Evolutionary conservation across 2,888 invertebrate species (phyloP).

Genomic region (Pycnomerus fuliginosus): DNA sequence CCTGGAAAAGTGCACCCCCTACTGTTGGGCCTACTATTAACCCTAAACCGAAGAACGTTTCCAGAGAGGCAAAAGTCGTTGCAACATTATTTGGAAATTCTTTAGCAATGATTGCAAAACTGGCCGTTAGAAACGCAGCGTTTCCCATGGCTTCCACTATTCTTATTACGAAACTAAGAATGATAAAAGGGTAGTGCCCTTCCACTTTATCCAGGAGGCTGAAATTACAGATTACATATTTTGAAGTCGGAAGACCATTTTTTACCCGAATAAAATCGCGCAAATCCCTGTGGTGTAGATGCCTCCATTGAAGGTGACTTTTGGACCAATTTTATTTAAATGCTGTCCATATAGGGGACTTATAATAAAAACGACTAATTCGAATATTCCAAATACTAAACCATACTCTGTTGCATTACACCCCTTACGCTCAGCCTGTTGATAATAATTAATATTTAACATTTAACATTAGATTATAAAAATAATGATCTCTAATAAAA

Average conservation of each 20-base stretch:
- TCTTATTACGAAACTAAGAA: slow-evolving; percentile 74
- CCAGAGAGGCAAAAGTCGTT: slow-evolving; percentile 80
- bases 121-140: slow-evolving; percentile 82
- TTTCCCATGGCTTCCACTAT: slow-evolving; percentile 84
- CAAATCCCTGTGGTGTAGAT: slow-evolving; percentile 81
- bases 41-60: slow-evolving; percentile 85
- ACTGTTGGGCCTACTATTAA: slow-evolving; percentile 89
- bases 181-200: slow-evolving; percentile 72
- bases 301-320: slow-evolving; percentile 77
- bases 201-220: slow-evolving; percentile 71
- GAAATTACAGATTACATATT: slow-evolving; percentile 33
- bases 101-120: slow-evolving; percentile 83
- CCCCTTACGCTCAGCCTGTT: slow-evolving; percentile 76
- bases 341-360: slow-evolving; percentile 82
- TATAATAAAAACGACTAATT: slow-evolving; percentile 77
- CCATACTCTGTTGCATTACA: slow-evolving; percentile 82
- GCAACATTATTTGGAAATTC: slow-evolving; percentile 85
- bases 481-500: too few species aligned
- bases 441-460: slow-evolving; percentile 11
- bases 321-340: slow-evolving; percentile 76
- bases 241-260: slow-evolving; percentile 32
- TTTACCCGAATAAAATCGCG: slow-evolving; percentile 80
- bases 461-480: not conserved
- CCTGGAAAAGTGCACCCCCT: slow-evolving; percentile 79
- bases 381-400: slow-evolving; percentile 83